These are phyloP conservation scores for Erebia ligea DNA, from an alignment of 2,888 invertebrate species.

Conservation along the genomic window DNA sequence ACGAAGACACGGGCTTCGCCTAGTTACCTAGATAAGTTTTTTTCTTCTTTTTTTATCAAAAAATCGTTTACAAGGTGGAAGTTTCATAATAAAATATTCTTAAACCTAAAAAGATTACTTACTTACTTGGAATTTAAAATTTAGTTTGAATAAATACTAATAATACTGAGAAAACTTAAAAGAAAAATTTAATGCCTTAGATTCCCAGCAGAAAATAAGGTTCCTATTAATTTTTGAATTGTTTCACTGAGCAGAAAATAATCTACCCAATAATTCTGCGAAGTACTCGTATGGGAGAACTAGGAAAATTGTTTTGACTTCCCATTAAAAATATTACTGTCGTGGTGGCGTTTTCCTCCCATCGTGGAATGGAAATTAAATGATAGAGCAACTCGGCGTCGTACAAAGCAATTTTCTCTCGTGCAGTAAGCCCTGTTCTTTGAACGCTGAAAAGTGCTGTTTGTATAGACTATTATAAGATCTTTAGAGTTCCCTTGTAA, in stretches of 20 bases:
- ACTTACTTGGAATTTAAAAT: too few relatives aligned
- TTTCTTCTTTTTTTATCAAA: too few relatives aligned
- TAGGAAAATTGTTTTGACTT: neutral
- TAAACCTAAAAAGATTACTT: too few relatives aligned
- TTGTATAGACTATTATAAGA: conserved; percentile 3
- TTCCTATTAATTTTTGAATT: neutral
- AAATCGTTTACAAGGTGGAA: too few relatives aligned
- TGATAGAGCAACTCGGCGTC: conserved; percentile 1
- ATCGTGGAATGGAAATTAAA: conserved; percentile 11
- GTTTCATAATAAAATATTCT: too few relatives aligned
- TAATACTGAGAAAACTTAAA: too few relatives aligned
- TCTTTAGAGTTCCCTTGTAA: neutral
- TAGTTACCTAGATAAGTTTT: too few relatives aligned
- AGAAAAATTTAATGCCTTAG: too few relatives aligned
- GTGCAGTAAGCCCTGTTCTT: conserved; percentile 14
- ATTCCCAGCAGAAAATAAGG: neutral
- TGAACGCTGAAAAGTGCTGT: neutral
- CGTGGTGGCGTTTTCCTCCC: neutral
- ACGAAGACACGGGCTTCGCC: too few relatives aligned
- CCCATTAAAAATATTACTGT: conserved; percentile 5
- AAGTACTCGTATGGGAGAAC: neutral
- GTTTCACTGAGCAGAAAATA: too few relatives aligned
- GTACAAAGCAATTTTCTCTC: conserved; percentile 7
- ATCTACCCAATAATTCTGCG: too few relatives aligned
- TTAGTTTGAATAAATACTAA: neutral